A percentile compares a stretch with the other conserved stretches of the same genome.
phyloP scores from a whole-genome alignment of 2,888 invertebrate genomes.

The Meiosimyza platycephala region DNA sequence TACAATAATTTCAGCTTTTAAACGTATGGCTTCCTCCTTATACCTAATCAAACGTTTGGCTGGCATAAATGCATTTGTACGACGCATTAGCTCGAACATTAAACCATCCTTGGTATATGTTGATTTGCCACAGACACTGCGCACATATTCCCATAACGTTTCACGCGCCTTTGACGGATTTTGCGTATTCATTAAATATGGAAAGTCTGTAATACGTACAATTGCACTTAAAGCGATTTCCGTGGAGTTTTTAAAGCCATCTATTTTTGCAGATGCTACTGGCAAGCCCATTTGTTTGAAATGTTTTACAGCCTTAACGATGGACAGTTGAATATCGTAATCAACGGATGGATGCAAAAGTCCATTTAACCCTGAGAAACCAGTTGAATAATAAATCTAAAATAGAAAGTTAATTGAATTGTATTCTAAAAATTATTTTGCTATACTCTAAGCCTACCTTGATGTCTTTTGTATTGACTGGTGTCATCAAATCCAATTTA shows the following conservation, averaged over 20 bases:
- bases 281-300: slow-evolving; percentile 49
- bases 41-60: slow-evolving; percentile 46
- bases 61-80: slow-evolving; percentile 54
- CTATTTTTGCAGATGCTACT: slow-evolving; percentile 43
- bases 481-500: slow-evolving; percentile 69
- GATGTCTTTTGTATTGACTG: slow-evolving; percentile 68
- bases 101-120: slow-evolving; percentile 54
- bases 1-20: slow-evolving; percentile 46
- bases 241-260: slow-evolving; percentile 49
- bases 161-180: slow-evolving; percentile 17
- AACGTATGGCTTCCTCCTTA: slow-evolving; percentile 41
- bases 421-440: neutral
- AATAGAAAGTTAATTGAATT: neutral
- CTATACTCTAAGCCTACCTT: slow-evolving; percentile 60
- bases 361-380: slow-evolving; percentile 51
- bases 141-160: slow-evolving; percentile 39
- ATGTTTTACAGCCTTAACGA: slow-evolving; percentile 52
- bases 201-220: slow-evolving; percentile 46
- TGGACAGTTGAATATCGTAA: slow-evolving; percentile 50
- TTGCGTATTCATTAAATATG: slow-evolving; percentile 38
- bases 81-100: slow-evolving; percentile 55
- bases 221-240: slow-evolving; percentile 52
- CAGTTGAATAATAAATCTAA: slow-evolving; percentile 52
- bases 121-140: slow-evolving; percentile 49
- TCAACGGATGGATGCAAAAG: slow-evolving; percentile 50